phyloP scores from a whole-genome alignment of 2,888 invertebrate genomes.

The Plebejus argus region DNA sequence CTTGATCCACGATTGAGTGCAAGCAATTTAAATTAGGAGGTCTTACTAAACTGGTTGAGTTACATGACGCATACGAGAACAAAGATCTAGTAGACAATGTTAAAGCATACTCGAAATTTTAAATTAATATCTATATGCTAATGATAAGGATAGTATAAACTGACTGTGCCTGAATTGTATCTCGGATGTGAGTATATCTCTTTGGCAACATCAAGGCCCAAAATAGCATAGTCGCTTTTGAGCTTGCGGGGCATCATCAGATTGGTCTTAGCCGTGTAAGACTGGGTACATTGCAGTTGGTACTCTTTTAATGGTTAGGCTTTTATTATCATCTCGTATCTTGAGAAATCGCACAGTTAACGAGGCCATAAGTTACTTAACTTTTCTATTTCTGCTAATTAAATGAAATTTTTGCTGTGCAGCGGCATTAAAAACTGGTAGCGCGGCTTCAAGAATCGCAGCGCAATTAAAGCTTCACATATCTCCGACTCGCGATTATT shows the following conservation, averaged over 20 bases:
- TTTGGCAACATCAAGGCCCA: neutral
- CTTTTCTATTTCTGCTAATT: conserved; percentile 18
- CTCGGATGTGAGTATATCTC: neutral
- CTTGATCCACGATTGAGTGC: conserved; percentile 21
- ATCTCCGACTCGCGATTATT: conserved; percentile 12
- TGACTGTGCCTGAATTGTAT: neutral
- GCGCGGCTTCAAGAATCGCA: conserved; percentile 25
- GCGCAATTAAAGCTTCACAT: conserved; percentile 28
- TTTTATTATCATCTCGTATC: neutral
- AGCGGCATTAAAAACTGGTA: conserved; percentile 25
- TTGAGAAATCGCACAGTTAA: neutral
- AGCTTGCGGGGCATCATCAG: neutral
- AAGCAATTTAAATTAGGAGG: conserved; percentile 3
- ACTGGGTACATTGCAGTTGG: neutral
- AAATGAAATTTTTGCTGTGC: neutral
- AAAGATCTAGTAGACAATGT: neutral
- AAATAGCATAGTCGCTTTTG: neutral
- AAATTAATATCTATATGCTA: neutral
- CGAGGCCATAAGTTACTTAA: neutral
- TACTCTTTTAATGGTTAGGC: neutral
- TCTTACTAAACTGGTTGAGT: neutral
- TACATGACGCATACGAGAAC: conserved; percentile 13
- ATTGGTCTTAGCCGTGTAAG: neutral
- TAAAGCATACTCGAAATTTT: neutral
- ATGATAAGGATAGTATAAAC: neutral